phyloP scores from a whole-genome alignment of 2,797 vertebrate genomes.

The Acanthis flammea region DNA sequence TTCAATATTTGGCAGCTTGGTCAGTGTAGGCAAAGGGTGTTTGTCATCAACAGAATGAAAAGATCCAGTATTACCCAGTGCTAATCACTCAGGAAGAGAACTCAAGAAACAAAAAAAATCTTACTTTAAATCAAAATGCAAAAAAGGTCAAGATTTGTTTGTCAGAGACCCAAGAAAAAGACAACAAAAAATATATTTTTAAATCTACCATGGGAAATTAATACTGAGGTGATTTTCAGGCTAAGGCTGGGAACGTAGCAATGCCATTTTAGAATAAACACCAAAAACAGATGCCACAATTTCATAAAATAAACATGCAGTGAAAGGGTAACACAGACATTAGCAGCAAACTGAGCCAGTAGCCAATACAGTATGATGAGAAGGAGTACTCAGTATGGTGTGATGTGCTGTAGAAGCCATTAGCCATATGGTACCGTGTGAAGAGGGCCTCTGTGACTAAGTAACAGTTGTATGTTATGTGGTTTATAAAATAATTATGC shows the following conservation, averaged over 20 bases:
- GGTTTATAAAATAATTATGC: constrained; percentile 84
- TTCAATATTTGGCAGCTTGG: not conserved
- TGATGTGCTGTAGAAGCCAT: constrained; percentile 70
- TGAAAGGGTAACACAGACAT: constrained; percentile 77
- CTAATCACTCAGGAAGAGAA: not conserved
- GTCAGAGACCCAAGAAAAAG: constrained; percentile 37
- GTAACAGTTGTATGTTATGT: constrained; percentile 74
- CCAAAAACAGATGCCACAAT: constrained; percentile 72
- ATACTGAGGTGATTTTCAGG: constrained; percentile 63
- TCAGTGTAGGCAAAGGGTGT: not conserved
- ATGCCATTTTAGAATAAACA: constrained; percentile 74
- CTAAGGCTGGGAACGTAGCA: constrained; percentile 50
- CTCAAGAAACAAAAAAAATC: not conserved
- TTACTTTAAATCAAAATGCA: constrained; percentile 5
- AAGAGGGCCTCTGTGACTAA: constrained; percentile 73
- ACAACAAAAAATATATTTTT: constrained; percentile 45
- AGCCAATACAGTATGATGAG: constrained; percentile 73
- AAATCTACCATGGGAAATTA: constrained; percentile 70
- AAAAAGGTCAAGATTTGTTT: constrained; percentile 26
- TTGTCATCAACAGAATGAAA: not conserved
- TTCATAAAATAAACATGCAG: constrained; percentile 82
- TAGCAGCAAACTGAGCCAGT: constrained; percentile 74
- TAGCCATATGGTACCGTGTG: constrained; percentile 80
- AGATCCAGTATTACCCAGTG: not conserved
- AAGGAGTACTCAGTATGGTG: constrained; percentile 76